Evolutionary conservation across 2,113 vertebrate species (phyloP), one percentile per base, ranked within the genome.

Genomic region (Coreoperca whiteheadi): DNA sequence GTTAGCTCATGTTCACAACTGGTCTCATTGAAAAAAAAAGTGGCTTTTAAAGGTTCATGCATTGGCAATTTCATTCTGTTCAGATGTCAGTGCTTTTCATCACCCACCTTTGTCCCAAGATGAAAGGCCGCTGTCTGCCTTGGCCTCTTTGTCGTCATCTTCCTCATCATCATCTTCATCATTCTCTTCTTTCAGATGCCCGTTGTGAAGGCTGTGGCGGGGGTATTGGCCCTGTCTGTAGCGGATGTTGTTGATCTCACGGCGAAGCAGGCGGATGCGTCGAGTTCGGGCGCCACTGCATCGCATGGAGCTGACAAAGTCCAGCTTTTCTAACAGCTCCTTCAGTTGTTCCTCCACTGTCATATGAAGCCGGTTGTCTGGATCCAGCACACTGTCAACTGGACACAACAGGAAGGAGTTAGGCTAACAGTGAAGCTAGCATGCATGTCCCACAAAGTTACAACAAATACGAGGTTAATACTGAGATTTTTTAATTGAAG

Each of bases 271-370:
- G 54, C 97, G 97, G 20, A 99, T 92, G 10, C 98, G 97, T 5
- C 97, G 96, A 0, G 97, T 98, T 3, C 98, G 96, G 51, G 98
- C 97, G 0, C 98, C 97, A 0, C 98, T 98, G 70, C 96, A 96
- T 18, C 97, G 91, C 97, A 98, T 96, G 81, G 96, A 93, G 64
- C 96, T 97, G 90, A 99, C 98, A 76, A 97, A 93, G 89, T 99
- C 98, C 86, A 99, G 91, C 91, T 99, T 99, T 91, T 99, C 98
- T 65, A 99, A 91, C 83, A 99, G 95, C 93, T 98, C 98, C 91
- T 98, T 98, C 90, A 99, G 95, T 92, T 99, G 98, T 1, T 94
- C 97, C 88, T 99, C 98, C 77, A 96, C 94, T 0, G 96, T 96
- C 91, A 99, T 96, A 78, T 99, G 98, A 82, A 97, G 96, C 21